phyloP scores from a whole-genome alignment of 2,888 invertebrate species.

The Agrotis segetum region DNA sequence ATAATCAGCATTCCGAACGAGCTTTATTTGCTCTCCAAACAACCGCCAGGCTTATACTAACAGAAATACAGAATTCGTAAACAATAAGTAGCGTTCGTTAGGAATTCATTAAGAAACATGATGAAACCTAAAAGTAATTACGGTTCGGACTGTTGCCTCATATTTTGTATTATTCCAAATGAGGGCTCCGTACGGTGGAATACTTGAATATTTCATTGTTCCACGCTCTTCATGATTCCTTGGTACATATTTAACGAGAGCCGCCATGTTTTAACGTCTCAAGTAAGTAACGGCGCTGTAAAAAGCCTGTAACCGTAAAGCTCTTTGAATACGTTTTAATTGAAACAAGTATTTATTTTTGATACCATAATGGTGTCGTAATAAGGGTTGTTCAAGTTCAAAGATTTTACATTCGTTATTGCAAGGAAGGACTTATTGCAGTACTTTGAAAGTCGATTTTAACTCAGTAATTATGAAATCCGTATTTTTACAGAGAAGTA shows the following conservation, averaged over 20 bases:
- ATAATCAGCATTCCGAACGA: conserved; percentile 38
- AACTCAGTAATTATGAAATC: conserved; percentile 2
- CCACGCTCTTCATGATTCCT: conserved; percentile 72
- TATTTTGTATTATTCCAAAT: conserved; percentile 58
- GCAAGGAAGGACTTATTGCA: background rate
- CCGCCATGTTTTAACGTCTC: conserved; percentile 64
- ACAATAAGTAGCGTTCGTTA: conserved; percentile 56
- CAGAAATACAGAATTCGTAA: conserved; percentile 40
- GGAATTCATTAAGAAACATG: conserved; percentile 59
- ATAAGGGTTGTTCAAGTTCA: conserved; percentile 11
- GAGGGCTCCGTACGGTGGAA: conserved; percentile 40
- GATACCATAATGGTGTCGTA: conserved; percentile 17
- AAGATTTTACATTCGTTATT: conserved; percentile 11
- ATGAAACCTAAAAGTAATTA: conserved; percentile 61
- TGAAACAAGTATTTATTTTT: conserved; percentile 46
- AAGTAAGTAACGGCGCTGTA: conserved; percentile 44
- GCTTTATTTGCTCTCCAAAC: conserved; percentile 17
- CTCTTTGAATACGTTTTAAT: conserved; percentile 32
- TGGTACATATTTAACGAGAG: conserved; percentile 76
- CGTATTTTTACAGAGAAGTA: conserved; percentile 2
- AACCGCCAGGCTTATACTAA: conserved; percentile 24
- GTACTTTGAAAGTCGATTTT: no score
- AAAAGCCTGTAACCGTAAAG: conserved; percentile 35
- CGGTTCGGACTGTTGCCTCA: conserved; percentile 48
- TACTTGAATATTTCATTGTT: conserved; percentile 75